A percentile compares a stretch with the other conserved stretches of the same genome.
phyloP scores from a whole-genome alignment of 2,797 vertebrate genomes.

The Mallotus villosus region DNA sequence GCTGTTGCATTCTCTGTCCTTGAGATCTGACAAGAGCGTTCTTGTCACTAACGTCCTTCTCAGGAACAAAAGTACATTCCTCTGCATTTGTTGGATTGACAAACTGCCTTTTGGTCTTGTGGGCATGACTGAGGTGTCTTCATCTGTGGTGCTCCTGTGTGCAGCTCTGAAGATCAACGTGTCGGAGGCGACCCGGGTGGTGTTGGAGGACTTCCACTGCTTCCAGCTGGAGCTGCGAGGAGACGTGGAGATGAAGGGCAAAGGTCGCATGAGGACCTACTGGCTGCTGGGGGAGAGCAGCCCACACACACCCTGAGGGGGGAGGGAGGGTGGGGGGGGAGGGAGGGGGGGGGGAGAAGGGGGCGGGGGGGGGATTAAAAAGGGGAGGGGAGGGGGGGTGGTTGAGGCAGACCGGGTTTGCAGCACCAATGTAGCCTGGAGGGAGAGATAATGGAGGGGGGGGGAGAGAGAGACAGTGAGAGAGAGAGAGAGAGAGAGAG shows the following conservation, averaged over 20 bases:
- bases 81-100: too few species aligned
- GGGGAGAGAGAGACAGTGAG: neutral
- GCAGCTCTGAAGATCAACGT: slow-evolving; percentile 76
- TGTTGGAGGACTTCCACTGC: slow-evolving; percentile 82
- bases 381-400: neutral
- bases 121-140: too few species aligned
- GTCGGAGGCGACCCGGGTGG: slow-evolving; percentile 80
- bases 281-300: slow-evolving; percentile 83
- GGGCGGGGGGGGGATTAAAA: neutral
- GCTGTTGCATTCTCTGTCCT: too few species aligned
- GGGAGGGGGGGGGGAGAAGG: neutral
- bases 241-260: slow-evolving; percentile 90
- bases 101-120: too few species aligned
- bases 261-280: slow-evolving; percentile 84
- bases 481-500: slow-evolving; percentile 5
- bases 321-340: slow-evolving; percentile 36
- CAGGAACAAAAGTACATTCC: too few species aligned
- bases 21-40: too few species aligned
- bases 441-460: neutral
- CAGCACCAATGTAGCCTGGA: neutral
- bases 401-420: neutral
- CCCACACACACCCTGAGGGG: slow-evolving; percentile 15
- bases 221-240: slow-evolving; percentile 87
- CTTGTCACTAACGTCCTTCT: too few species aligned
- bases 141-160: neutral